Evolutionary conservation across 2,888 invertebrate genomes (phyloP), one percentile per base, ranked within the genome.

Genomic region (Cheilosia impressa): DNA sequence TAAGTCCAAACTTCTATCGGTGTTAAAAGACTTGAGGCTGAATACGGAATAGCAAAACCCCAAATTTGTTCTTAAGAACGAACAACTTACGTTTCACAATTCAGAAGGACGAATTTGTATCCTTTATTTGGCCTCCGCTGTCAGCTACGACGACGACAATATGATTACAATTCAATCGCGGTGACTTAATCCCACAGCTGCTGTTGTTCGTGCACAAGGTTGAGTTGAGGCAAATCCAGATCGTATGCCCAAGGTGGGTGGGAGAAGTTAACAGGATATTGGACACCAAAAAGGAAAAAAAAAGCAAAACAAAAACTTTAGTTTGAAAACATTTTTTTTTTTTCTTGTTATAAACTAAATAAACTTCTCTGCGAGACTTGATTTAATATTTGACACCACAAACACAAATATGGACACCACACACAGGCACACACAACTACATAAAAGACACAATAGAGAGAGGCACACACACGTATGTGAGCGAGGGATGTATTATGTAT

Each of bases 401-500:
- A 69, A 73, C 75, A 81, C 81, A 81, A 19, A 62, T 41, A 65
- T 60, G 53, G 31, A 69, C 81, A 65, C 52, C 22, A 60, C 41
- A 38, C 47, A 65, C 24, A n/a, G 45, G 31, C 45, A 22, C 22
- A 53, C 57, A 58, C 47, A 75, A 15, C 47, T n/a, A 19, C n/a
- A 69, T 19, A 22, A 19, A 43, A 69, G 34, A 31, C 17, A 52
- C 38, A 52, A 47, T 38, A 60, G 15, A 57, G 47, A 24, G n/a
- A 31, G 10, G 7, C 31, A 13, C 15, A 45, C 34, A 80, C 73
- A 73, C 68, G 68, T 65, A 45, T 53, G 50, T 65, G 69, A 77
- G 68, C 65, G 73, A 58, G 52, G 53, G 53, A 79, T 65, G 75
- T 85, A 85, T 85, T 80, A 76, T 85, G 72, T 85, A 85, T 80